These are phyloP conservation scores for Athalia cordata DNA, from an alignment of 2,888 invertebrate species.

Conservation along the genomic window DNA sequence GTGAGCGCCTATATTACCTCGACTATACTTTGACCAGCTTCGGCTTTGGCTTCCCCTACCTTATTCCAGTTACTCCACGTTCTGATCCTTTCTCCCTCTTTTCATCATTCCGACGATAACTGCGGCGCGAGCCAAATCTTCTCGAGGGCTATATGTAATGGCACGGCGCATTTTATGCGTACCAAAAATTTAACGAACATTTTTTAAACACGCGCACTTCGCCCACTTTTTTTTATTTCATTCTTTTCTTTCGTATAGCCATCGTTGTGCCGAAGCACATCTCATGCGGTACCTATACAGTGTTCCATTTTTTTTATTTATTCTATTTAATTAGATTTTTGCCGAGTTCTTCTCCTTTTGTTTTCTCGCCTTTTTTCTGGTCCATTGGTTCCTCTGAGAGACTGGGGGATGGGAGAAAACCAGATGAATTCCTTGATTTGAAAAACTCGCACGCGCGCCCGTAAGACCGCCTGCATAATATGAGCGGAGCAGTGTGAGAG, in stretches of 20 bases:
- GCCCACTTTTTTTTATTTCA: not conserved
- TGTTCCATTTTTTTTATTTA: no score
- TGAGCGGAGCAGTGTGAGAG: no score
- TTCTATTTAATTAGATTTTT: no score
- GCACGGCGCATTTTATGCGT: not conserved
- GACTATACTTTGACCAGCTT: not conserved
- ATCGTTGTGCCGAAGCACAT: no score
- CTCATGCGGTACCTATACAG: no score
- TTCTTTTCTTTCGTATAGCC: no score
- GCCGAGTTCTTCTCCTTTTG: not conserved
- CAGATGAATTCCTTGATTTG: not conserved
- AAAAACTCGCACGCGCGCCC: not conserved
- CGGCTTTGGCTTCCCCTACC: constrained; percentile 2
- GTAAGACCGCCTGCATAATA: not conserved
- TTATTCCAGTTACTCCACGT: not conserved
- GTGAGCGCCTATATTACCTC: constrained; percentile 1
- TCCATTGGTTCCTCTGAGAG: not conserved
- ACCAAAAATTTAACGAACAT: not conserved
- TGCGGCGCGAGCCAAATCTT: constrained; percentile 66
- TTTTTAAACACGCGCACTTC: no score
- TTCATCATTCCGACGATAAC: constrained; percentile 45
- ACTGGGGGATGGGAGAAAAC: no score
- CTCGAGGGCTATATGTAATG: constrained; percentile 48
- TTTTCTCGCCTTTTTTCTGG: not conserved
- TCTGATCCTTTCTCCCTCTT: constrained; percentile 1